phyloP scores from a whole-genome alignment of 2,888 invertebrate genomes.

The Apamea sordens region DNA sequence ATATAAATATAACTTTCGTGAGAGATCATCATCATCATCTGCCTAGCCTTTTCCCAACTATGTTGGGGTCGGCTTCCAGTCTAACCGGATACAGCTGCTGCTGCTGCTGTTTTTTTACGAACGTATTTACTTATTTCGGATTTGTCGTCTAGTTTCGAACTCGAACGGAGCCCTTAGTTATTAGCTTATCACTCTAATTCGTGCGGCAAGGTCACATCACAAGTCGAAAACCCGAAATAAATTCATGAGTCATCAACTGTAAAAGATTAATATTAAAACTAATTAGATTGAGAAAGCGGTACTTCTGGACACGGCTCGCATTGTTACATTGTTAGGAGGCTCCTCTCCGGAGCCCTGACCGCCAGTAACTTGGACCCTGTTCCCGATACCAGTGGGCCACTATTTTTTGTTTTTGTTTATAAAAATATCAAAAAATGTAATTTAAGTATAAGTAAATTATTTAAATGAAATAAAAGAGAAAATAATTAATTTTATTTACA shows the following conservation, averaged over 20 bases:
- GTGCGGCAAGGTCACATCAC: constrained; percentile 21
- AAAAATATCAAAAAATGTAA: not conserved
- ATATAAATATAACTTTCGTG: not conserved
- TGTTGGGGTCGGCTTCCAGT: no score
- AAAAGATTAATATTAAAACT: constrained; percentile 10
- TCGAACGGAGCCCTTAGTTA: not conserved
- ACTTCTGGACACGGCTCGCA: not conserved
- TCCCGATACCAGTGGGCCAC: not conserved
- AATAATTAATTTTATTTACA: constrained; percentile 13
- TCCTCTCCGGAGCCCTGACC: not conserved
- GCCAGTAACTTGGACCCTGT: not conserved
- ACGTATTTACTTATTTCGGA: not conserved
- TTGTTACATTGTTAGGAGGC: not conserved
- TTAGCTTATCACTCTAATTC: constrained; percentile 1
- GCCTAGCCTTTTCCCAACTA: no score
- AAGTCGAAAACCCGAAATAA: constrained; percentile 29
- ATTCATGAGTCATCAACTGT: constrained; percentile 14
- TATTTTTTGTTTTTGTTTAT: not conserved
- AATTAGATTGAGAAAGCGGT: not conserved
- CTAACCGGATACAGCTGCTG: no score
- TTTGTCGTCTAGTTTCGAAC: not conserved
- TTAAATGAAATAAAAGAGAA: not conserved
- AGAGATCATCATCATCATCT: no score
- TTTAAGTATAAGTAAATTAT: not conserved
- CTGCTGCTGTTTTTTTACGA: no score